Evolutionary conservation across 2,113 vertebrate genomes (phyloP).

Genomic region (Spizaetus ornatus): DNA sequence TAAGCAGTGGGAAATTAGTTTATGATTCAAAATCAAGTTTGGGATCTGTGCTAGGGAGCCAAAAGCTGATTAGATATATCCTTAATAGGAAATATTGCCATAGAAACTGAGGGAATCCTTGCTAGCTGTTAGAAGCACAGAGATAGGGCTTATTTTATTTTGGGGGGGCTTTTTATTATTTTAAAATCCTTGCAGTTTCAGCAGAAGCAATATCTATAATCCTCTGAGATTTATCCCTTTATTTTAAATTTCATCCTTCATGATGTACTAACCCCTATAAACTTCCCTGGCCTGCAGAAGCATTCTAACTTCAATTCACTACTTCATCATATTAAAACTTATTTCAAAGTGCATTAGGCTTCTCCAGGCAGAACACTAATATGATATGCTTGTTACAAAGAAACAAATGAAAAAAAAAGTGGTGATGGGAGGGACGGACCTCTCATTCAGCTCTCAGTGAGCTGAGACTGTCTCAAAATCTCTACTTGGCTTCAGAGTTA

Average conservation of each 20-base stretch:
- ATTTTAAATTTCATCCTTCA: constrained; percentile 62
- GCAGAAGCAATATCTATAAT: constrained; percentile 59
- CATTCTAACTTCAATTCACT: constrained; percentile 55
- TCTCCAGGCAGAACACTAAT: constrained; percentile 57
- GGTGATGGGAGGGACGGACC: neutral
- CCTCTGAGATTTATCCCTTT: constrained; percentile 43
- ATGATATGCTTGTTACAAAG: constrained; percentile 53
- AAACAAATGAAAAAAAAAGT: neutral
- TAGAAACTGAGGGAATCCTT: constrained; percentile 59
- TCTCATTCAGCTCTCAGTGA: constrained; percentile 37
- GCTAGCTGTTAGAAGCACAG: neutral
- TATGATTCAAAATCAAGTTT: constrained; percentile 18
- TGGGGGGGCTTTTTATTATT: constrained; percentile 21
- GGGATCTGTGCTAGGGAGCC: constrained; percentile 20
- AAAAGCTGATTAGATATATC: constrained; percentile 30
- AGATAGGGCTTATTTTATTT: neutral
- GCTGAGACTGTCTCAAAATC: constrained; percentile 43
- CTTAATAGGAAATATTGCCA: constrained; percentile 41
- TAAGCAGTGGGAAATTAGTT: constrained; percentile 53
- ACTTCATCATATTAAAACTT: constrained; percentile 75
- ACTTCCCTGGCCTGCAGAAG: constrained; percentile 26
- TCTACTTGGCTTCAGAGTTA: neutral
- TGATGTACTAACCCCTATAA: constrained; percentile 38
- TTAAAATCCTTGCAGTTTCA: constrained; percentile 13
- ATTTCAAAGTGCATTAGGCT: constrained; percentile 79